Conservation (phyloP, 2,797 vertebrate species). For the Acanthiza pusilla region DNA sequence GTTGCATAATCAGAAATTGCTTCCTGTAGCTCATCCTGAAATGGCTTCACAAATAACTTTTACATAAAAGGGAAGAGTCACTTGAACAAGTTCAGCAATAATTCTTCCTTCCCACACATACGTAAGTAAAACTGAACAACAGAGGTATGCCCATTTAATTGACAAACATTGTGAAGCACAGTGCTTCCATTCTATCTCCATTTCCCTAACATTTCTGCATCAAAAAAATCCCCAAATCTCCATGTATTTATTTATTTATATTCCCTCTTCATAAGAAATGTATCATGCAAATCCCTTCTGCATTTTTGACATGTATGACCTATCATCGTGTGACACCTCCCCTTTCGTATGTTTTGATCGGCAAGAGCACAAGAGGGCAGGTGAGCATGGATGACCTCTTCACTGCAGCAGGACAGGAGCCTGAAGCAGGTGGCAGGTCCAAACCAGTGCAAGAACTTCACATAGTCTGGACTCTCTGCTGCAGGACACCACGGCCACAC, state of each 20-base stretch:
- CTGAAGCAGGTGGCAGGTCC: not conserved
- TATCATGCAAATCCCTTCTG: not conserved
- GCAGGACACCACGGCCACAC: rapidly evolving
- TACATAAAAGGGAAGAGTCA: not conserved
- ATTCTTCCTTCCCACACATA: not conserved
- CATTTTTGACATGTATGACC: not conserved
- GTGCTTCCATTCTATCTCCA: not conserved
- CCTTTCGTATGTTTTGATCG: rapidly evolving
- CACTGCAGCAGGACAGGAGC: not conserved
- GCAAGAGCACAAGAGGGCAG: not conserved
- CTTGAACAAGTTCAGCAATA: not conserved
- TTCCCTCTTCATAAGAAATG: not conserved
- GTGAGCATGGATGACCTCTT: not conserved
- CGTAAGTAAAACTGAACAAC: not conserved
- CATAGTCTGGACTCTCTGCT: not conserved
- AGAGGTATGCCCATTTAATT: not conserved
- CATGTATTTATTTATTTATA: not conserved
- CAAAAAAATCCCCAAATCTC: too few species aligned
- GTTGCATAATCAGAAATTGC: constrained; percentile 76
- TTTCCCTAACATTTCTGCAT: not conserved
- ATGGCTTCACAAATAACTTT: constrained; percentile 22
- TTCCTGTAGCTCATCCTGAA: constrained; percentile 84
- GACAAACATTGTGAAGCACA: not conserved
- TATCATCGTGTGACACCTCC: not conserved
- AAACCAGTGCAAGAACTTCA: not conserved